Percentiles rank a stretch among this genome's conserved stretches.
Conservation (phyloP, 2,888 invertebrate genomes). For the Helleia helle region DNA sequence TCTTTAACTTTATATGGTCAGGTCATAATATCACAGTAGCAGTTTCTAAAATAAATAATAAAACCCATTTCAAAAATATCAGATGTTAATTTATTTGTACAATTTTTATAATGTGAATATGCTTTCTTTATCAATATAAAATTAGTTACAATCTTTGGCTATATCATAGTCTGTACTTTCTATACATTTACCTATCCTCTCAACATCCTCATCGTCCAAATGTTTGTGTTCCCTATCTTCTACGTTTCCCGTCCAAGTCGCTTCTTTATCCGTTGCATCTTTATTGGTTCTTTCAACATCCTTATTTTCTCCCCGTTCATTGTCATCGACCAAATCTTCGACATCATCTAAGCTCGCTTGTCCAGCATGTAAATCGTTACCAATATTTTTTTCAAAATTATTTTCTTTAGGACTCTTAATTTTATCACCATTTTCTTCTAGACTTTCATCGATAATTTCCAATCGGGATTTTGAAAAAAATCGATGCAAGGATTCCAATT, state of each 20-base stretch:
- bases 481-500: slow-evolving; percentile 55
- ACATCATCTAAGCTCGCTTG: slow-evolving; percentile 63
- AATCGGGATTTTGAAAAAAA: slow-evolving; percentile 61
- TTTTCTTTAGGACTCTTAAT: slow-evolving; percentile 28
- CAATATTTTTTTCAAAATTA: slow-evolving; percentile 18
- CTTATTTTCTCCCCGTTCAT: slow-evolving; percentile 25
- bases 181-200: not conserved
- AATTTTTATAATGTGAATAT: slow-evolving; percentile 6
- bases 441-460: slow-evolving; percentile 61
- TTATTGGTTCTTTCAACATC: slow-evolving; percentile 13
- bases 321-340: slow-evolving; percentile 55
- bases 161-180: not conserved
- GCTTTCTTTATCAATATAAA: slow-evolving; percentile 5
- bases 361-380: slow-evolving; percentile 34
- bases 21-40: too few relatives aligned
- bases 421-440: slow-evolving; percentile 47
- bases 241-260: not conserved
- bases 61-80: slow-evolving; percentile 4
- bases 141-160: slow-evolving; percentile 5
- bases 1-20: too few relatives aligned
- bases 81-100: slow-evolving; percentile 8
- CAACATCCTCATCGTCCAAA: not conserved
- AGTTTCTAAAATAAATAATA: too few relatives aligned
- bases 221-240: not conserved
- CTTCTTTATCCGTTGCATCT: not conserved